These are phyloP conservation scores for Montipora foliosa DNA, from an alignment of 64 coral and sea anemone species.

Conservation along the genomic window DNA sequence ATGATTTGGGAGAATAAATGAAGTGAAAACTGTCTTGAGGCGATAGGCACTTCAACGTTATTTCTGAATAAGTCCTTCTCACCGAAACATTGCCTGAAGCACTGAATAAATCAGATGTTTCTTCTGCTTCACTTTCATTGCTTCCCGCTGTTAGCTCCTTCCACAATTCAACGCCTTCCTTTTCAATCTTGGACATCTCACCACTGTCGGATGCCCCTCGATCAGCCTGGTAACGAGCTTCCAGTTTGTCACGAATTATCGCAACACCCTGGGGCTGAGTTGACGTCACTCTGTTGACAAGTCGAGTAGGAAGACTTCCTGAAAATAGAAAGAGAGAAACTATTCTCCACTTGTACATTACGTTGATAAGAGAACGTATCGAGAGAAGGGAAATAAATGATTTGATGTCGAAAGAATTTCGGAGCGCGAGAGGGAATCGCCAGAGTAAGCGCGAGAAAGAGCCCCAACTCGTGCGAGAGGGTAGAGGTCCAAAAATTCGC, in stretches of 20 bases:
- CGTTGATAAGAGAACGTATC: too few species aligned
- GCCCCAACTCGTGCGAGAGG: too few species aligned
- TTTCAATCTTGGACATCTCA: slow-evolving; percentile 67
- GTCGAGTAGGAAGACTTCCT: slow-evolving; percentile 82
- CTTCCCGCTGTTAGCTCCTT: slow-evolving; percentile 62
- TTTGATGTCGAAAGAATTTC: too few species aligned
- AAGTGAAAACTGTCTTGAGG: not conserved
- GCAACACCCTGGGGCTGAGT: slow-evolving; percentile 86
- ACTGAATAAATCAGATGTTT: not conserved
- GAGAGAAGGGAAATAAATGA: too few species aligned
- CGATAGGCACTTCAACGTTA: not conserved
- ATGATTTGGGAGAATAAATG: too few species aligned
- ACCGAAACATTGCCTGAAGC: slow-evolving; percentile 10
- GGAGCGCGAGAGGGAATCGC: too few species aligned
- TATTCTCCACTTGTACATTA: not conserved
- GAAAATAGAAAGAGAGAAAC: not conserved
- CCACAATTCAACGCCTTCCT: slow-evolving; percentile 73
- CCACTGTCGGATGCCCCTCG: not conserved
- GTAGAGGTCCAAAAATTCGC: too few species aligned
- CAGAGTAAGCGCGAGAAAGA: too few species aligned
- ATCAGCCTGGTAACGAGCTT: slow-evolving; percentile 72
- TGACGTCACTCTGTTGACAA: slow-evolving; percentile 83
- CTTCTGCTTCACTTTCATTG: not conserved
- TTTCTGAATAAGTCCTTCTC: not conserved
- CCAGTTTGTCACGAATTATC: slow-evolving; percentile 73